Conservation (phyloP, 2,797 vertebrate species). For the Amphiprion clarkii region DNA sequence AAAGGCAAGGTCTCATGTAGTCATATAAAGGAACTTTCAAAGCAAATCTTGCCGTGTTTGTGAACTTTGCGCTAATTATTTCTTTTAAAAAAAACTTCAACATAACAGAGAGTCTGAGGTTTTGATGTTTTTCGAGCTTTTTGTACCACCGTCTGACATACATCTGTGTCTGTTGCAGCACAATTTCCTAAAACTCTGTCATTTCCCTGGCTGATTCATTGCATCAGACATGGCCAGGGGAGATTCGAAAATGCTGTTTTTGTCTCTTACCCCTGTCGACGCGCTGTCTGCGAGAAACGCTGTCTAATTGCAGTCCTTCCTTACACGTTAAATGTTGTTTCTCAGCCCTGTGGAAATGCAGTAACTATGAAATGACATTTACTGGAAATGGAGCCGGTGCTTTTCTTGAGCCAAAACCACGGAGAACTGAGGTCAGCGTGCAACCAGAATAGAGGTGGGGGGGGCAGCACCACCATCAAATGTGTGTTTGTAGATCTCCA, state of each 20-base stretch:
- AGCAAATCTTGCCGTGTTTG: not conserved
- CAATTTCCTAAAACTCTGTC: slow-evolving; percentile 61
- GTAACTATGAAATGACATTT: slow-evolving; percentile 83
- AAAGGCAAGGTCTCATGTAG: not conserved
- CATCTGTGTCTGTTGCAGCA: slow-evolving; percentile 30
- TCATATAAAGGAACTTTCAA: not conserved
- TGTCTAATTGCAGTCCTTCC: slow-evolving; percentile 77
- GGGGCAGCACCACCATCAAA: slow-evolving; percentile 61
- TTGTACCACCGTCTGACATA: slow-evolving; percentile 15
- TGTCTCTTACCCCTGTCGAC: slow-evolving; percentile 60
- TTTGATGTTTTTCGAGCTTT: too few relatives aligned
- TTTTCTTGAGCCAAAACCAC: slow-evolving; percentile 78
- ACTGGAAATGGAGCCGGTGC: slow-evolving; percentile 82
- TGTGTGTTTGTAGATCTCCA: slow-evolving; percentile 78
- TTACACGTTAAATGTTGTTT: slow-evolving; percentile 69
- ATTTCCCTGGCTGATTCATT: slow-evolving; percentile 49
- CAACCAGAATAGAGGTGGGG: slow-evolving; percentile 50
- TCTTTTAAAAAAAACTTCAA: slow-evolving; percentile 18
- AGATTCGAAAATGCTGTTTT: slow-evolving; percentile 51
- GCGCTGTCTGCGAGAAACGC: slow-evolving; percentile 67
- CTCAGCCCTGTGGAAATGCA: slow-evolving; percentile 78
- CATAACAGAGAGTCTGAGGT: too few relatives aligned
- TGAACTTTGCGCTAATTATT: not conserved
- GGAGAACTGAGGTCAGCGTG: slow-evolving; percentile 80
- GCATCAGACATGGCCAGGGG: slow-evolving; percentile 53